phyloP scores from a whole-genome alignment of 1,140 invertebrate species.

The Diabrotica virgifera region DNA sequence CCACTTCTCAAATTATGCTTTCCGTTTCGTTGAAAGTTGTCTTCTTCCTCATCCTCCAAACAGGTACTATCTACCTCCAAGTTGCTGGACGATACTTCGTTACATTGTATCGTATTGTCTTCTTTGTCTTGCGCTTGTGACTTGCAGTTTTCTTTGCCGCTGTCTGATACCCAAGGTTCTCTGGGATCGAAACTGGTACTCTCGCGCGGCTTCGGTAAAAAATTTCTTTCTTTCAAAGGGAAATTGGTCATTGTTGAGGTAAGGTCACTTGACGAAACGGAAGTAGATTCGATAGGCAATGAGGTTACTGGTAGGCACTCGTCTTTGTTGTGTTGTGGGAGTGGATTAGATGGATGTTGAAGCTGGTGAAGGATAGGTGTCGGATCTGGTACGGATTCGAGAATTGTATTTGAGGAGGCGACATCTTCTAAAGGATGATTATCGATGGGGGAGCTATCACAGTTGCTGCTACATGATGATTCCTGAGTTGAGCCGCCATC shows the following conservation, averaged over 20 bases:
- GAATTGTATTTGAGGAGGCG: slow-evolving; percentile 6
- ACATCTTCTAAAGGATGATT: background rate
- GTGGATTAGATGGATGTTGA: background rate
- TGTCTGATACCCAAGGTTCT: slow-evolving; percentile 27
- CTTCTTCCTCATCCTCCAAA: slow-evolving; percentile 20
- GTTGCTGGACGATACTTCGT: slow-evolving; percentile 58
- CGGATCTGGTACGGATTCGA: slow-evolving; percentile 14
- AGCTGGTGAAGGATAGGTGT: background rate
- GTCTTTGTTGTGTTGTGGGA: background rate
- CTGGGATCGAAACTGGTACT: slow-evolving; percentile 39
- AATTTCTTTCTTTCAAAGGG: slow-evolving; percentile 37
- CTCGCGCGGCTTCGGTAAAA: slow-evolving; percentile 36
- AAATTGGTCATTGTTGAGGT: slow-evolving; percentile 21
- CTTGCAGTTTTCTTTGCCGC: slow-evolving; percentile 27
- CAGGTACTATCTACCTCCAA: slow-evolving; percentile 30
- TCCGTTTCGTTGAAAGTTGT: background rate
- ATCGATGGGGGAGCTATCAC: slow-evolving; percentile 7
- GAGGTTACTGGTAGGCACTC: slow-evolving; percentile 15
- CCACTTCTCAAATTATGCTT: slow-evolving; percentile 21
- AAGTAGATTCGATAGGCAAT: slow-evolving; percentile 14
- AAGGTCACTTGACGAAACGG: slow-evolving; percentile 31
- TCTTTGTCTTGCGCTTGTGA: background rate
- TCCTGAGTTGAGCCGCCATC: slow-evolving; percentile 22
- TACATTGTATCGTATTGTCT: slow-evolving; percentile 56
- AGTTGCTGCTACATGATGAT: background rate